Conservation (phyloP, 2,888 invertebrate species). For the Polylopha cassiicola region DNA sequence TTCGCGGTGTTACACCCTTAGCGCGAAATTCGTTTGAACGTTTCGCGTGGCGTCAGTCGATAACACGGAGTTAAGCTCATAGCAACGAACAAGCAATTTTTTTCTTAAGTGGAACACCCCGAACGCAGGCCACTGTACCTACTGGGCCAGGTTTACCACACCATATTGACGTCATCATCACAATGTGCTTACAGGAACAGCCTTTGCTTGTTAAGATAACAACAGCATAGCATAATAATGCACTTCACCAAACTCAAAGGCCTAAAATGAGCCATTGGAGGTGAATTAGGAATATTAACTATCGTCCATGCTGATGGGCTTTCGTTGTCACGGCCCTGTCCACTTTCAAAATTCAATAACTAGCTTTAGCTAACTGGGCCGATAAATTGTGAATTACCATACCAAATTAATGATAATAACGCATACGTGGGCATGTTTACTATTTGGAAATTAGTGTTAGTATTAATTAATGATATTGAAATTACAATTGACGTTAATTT, state of each 20-base stretch:
- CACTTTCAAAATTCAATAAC: slow-evolving; percentile 21
- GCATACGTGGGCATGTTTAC: slow-evolving; percentile 5
- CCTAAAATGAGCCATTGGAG: slow-evolving; percentile 13
- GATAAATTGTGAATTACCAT: slow-evolving; percentile 15
- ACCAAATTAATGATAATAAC: slow-evolving; percentile 16
- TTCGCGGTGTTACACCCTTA: no score
- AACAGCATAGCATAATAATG: slow-evolving; percentile 11
- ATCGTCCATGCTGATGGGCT: slow-evolving; percentile 20
- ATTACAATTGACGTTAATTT: no score
- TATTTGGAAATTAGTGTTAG: slow-evolving; percentile 1
- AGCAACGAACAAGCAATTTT: no score
- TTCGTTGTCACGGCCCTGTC: slow-evolving; percentile 19
- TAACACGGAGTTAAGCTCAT: no score
- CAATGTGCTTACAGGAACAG: not conserved
- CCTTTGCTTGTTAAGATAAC: slow-evolving; percentile 11
- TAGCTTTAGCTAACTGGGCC: slow-evolving; percentile 12
- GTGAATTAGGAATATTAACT: slow-evolving; percentile 15
- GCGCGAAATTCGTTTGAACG: no score
- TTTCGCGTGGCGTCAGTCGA: no score
- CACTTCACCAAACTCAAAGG: slow-evolving; percentile 18
- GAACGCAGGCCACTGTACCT: no score
- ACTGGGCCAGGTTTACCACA: no score
- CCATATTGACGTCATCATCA: no score
- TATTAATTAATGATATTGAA: no score
- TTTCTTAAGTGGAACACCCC: no score